Evolutionary conservation across 2,797 vertebrate genomes (phyloP), one percentile per base, ranked within the genome.

Genomic region (Gouania willdenowi): DNA sequence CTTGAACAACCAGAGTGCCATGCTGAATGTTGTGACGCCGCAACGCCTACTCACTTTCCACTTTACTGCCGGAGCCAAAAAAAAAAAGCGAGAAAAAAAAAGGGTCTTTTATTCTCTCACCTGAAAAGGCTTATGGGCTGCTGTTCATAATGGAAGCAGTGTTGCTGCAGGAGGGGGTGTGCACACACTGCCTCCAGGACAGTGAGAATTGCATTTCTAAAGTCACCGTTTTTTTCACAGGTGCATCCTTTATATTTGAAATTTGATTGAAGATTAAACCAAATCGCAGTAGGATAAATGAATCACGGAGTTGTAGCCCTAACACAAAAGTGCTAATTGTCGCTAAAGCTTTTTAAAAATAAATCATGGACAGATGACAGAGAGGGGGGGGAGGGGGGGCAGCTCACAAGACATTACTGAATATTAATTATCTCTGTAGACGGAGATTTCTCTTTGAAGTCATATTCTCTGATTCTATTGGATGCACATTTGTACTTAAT

Each of bases 271-370:
- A 38, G 48, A 68, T 29, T 30, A 64, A 44, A n/a, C n/a, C 13
- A 25, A 51, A 59, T 62, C 61, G 28, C 33, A 17, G 58, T 45
- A 17, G 32, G 55, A 44, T 56, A 47, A 67, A 30, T 79, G 60
- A 35, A 70, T 66, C 60, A 28, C 72, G 68, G 57, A 64, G 26
- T 19, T 37, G 62, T 63, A 20, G 61, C 56, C 38, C 44, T 44
- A 40, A 11, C 58, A 58, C 55, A 45, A 41, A 44, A 46, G 54
- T 14, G 47, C 50, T 72, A 67, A 75, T 71, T 80, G 60, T 66
- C n/a, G 42, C 40, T 34, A 33, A 48, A 29, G 53, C 71, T 60
- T 59, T 73, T 58, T 71, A 57, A 34, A 24, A 30, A 33, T 48
- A 13, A 55, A 32, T 33, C 18, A 43, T 25, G 49, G 33, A 36